Evolutionary conservation across 1,140 invertebrate species (phyloP), one percentile per base, ranked within the genome.

Genomic region (Aphaenogaster rudis): DNA sequence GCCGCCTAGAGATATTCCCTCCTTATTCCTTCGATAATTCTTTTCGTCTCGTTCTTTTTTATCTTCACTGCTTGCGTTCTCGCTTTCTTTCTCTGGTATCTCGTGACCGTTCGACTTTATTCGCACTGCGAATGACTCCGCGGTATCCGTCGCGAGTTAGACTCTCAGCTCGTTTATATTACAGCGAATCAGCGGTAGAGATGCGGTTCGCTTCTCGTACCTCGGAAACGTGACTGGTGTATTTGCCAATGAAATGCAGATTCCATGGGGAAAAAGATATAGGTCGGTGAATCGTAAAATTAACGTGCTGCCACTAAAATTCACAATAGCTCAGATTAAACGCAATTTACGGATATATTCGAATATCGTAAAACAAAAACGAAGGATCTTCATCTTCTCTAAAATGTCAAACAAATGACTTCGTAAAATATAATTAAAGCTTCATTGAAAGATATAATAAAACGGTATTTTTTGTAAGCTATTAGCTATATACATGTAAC

Each of bases 171-270:
- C 84, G 59, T 86, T 79, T 80, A 80, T 86, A 86, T 79, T 79
- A 67, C 59, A 54, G 48, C 28, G 59, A 78, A 86, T 86, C 59
- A 57, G 72, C 33, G 57, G 57, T 15, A 13, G 74, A 86, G 59
- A 86, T 86, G 59, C 76, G 61, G 63, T 54, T 86, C 36, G n/a
- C 39, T 79, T 54, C 50, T 67, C 61, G 59, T 54, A 61, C 28
- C 61, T 52, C 36, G 84, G 74, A 57, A 84, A 84, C 80, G 80
- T 84, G 69, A 84, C 54, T 61, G 54, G 80, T 84, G 54, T 84
- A 57, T 57, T 61, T 11, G 69, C 80, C 54, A 45, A 61, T 76
- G 54, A 84, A 84, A 84, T 61, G 67, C 69, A 76, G 36, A 84
- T 84, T 84, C 69, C 11, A n/a, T 17, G 6, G 17, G 13, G n/a